Evolutionary conservation across 2,113 vertebrate species (phyloP), one percentile per base, ranked within the genome.

Genomic region (Nothocercus julius): DNA sequence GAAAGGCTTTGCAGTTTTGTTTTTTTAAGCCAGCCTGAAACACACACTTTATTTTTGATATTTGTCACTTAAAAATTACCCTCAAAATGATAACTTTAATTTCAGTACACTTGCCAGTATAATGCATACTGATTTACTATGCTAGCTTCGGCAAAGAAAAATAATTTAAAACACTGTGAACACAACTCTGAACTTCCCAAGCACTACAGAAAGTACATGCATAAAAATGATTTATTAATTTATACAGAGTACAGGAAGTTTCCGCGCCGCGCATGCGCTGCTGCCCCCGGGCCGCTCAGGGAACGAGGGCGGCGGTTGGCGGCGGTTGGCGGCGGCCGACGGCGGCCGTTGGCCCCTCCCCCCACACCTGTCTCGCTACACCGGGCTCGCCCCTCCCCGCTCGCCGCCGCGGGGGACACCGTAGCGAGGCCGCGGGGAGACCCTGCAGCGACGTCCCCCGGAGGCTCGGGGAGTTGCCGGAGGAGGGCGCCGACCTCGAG

Each of bases 361-460:
- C 32, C 54, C 27, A 8, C 54, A 30, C 27, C 53, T 56, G 53
- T 30, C 28, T 27, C 27, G 27, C 28, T 30, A 10, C 54, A 18
- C 16, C 5, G 8, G 54, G 67, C 67, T 34, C 54, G 47, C 45
- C 5, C 56, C 14, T 32, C 17, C 54, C 56, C 24, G 5, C 36
- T 42, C 5, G 20, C 79, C 19, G 8, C 13, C 22, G 20, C 36
- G 7, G 13, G 11, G 16, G 16, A 27, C 13, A 51, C 10, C 20
- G 24, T 2, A n/a, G 5, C 13, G 0, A 36, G 40, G 53, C 32
- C 18, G 25, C 1, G 2, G 10, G 67, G 20, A 40, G 3, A 2
- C n/a, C 56, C 62, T 36, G 28, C 24, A 5, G 49, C 8, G 15
- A 56, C 27, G 28, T 22, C 49, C 45, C 49, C 21, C 10, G 10